phyloP scores from a whole-genome alignment of 2,113 vertebrate genomes.

The Cranoglanis bouderius region DNA sequence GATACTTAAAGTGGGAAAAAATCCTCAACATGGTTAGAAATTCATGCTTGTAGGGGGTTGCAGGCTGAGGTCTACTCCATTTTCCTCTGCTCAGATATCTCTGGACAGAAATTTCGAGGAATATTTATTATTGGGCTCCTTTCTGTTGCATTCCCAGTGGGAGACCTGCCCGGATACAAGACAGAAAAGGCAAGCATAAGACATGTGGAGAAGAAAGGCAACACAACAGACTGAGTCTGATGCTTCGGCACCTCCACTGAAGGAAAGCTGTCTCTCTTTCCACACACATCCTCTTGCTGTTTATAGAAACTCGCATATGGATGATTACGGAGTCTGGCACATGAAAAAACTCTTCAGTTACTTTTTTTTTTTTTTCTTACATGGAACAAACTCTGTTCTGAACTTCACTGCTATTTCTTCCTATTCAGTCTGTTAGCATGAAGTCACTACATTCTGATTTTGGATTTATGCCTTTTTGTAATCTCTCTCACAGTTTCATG shows the following conservation, averaged over 20 bases:
- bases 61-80: slow-evolving; percentile 29
- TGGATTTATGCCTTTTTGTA: not conserved
- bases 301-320: slow-evolving; percentile 29
- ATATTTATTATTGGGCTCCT: slow-evolving; percentile 51
- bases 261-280: slow-evolving; percentile 15
- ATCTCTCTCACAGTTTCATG: not conserved
- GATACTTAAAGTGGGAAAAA: not conserved
- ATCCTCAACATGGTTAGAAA: slow-evolving; percentile 22
- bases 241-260: slow-evolving; percentile 3
- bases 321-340: slow-evolving; percentile 15
- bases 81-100: slow-evolving; percentile 29
- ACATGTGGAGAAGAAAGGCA: slow-evolving; percentile 50
- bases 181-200: slow-evolving; percentile 47
- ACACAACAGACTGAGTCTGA: slow-evolving; percentile 26
- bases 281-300: not conserved
- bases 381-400: not conserved
- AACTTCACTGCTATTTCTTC: not conserved
- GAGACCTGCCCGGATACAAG: slow-evolving; percentile 14
- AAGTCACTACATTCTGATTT: not conserved
- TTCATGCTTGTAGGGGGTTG: slow-evolving; percentile 44
- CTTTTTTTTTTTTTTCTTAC: not conserved
- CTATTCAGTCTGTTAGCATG: not conserved
- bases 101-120: slow-evolving; percentile 28
- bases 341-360: slow-evolving; percentile 4
- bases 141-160: slow-evolving; percentile 28